Evolutionary conservation across 2,797 vertebrate genomes (phyloP).

Genomic region (Anabas testudineus): DNA sequence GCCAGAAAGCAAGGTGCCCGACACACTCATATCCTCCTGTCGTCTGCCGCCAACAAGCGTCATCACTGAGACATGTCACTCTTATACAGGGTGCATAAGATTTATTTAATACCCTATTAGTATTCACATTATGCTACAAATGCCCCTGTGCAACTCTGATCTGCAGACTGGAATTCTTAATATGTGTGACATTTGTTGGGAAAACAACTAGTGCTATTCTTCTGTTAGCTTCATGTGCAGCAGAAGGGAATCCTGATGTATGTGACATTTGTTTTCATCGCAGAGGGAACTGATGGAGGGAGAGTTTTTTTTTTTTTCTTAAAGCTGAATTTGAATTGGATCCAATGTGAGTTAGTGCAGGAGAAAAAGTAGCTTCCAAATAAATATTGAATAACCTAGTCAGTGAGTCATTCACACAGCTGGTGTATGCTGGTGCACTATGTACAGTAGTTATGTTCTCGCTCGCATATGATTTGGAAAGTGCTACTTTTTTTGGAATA

Average conservation of each 20-base stretch:
- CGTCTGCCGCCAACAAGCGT: background rate
- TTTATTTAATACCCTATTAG: slow-evolving; percentile 39
- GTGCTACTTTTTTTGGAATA: background rate
- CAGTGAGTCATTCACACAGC: slow-evolving; percentile 30
- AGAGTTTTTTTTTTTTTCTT: background rate
- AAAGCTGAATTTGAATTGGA: slow-evolving; percentile 18
- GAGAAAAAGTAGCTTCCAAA: slow-evolving; percentile 6
- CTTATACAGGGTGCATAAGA: slow-evolving; percentile 19
- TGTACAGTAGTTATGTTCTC: background rate
- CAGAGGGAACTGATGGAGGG: slow-evolving; percentile 18
- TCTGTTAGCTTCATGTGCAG: slow-evolving; percentile 11
- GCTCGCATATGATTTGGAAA: background rate
- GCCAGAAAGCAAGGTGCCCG: background rate
- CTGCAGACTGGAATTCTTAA: slow-evolving; percentile 43
- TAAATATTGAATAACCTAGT: slow-evolving; percentile 29
- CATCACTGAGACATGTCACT: slow-evolving; percentile 44
- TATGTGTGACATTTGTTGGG: slow-evolving; percentile 53
- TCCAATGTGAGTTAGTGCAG: slow-evolving; percentile 14
- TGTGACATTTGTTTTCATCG: slow-evolving; percentile 56
- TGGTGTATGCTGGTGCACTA: slow-evolving; percentile 21
- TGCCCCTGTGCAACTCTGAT: slow-evolving; percentile 21
- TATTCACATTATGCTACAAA: slow-evolving; percentile 36
- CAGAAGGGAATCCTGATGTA: slow-evolving; percentile 39
- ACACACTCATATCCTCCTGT: slow-evolving; percentile 21
- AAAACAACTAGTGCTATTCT: slow-evolving; percentile 49